Percentiles rank a stretch among this genome's conserved stretches.
Evolutionary conservation across 2,888 invertebrate genomes (phyloP).

Genomic region (Philereme vetulata): DNA sequence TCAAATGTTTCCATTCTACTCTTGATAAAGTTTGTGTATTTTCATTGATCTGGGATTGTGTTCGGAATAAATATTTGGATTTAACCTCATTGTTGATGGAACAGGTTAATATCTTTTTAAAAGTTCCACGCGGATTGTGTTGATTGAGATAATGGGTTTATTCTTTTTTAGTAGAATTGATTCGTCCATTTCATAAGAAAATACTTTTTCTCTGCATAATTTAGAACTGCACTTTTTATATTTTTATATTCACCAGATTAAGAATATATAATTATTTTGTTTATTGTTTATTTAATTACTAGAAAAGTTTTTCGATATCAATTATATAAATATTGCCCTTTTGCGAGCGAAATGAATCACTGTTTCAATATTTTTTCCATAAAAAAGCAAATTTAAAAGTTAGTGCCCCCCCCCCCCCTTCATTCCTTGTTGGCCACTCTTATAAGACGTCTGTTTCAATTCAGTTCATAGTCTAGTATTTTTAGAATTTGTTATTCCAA

Average conservation of each 20-base stretch:
- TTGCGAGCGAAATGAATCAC: too few relatives aligned
- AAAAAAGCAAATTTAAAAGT: too few relatives aligned
- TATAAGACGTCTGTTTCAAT: conserved; percentile 30
- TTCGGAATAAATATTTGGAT: conserved; percentile 71
- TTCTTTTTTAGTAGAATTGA: conserved; percentile 12
- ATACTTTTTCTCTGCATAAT: too few relatives aligned
- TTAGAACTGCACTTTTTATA: too few relatives aligned
- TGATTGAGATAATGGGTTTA: conserved; percentile 54
- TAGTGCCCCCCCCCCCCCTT: too few relatives aligned
- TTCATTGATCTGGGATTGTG: conserved; percentile 54
- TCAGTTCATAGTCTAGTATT: conserved; percentile 35
- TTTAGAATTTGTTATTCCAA: conserved; percentile 46
- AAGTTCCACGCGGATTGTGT: conserved; percentile 41
- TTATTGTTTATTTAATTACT: too few relatives aligned
- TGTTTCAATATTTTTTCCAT: too few relatives aligned
- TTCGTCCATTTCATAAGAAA: too few relatives aligned
- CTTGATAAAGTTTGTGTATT: conserved; percentile 35
- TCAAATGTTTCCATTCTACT: conserved; percentile 32
- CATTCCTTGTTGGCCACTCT: background rate
- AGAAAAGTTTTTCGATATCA: too few relatives aligned
- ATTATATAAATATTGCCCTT: too few relatives aligned
- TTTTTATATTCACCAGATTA: too few relatives aligned
- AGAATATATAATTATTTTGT: too few relatives aligned
- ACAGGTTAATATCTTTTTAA: conserved; percentile 75
- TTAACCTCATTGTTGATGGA: conserved; percentile 68